Evolutionary conservation across 2,888 invertebrate species (phyloP).

Genomic region (Drosophila emarginata): DNA sequence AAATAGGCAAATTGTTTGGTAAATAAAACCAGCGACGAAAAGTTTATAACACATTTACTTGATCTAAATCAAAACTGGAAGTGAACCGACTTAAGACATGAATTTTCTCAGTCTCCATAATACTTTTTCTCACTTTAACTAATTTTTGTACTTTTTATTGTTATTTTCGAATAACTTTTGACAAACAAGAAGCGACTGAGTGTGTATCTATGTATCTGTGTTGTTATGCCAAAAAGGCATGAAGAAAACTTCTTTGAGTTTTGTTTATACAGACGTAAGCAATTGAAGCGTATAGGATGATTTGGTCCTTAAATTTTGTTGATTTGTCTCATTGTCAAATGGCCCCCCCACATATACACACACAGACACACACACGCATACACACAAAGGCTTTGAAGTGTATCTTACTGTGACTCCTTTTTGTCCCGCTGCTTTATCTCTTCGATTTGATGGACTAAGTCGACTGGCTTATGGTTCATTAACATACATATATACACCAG

Average conservation of each 20-base stretch:
- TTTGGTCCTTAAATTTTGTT: conserved; percentile 37
- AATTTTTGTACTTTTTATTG: background rate
- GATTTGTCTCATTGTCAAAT: conserved; percentile 59
- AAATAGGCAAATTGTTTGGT: conserved; percentile 50
- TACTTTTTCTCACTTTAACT: background rate
- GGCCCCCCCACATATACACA: background rate
- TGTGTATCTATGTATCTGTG: background rate
- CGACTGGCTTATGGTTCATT: conserved; percentile 51
- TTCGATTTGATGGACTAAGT: conserved; percentile 17
- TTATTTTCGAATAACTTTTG: conserved; percentile 33
- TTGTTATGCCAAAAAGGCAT: conserved; percentile 37
- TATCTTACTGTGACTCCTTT: conserved; percentile 5
- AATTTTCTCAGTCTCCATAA: background rate
- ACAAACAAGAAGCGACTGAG: conserved; percentile 17
- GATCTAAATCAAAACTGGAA: background rate
- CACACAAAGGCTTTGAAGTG: conserved; percentile 50
- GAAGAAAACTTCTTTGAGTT: conserved; percentile 25
- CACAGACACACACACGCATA: background rate
- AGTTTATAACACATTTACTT: conserved; percentile 26
- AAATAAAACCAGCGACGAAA: conserved; percentile 40
- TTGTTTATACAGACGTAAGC: conserved; percentile 40
- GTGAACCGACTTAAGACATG: background rate
- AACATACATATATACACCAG: conserved; percentile 44
- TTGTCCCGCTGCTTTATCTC: conserved; percentile 5
- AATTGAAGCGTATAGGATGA: conserved; percentile 50